Percentiles rank a stretch among this genome's conserved stretches.
phyloP scores from a whole-genome alignment of 1,140 invertebrate genomes.

The Trachelipus rathkii region DNA sequence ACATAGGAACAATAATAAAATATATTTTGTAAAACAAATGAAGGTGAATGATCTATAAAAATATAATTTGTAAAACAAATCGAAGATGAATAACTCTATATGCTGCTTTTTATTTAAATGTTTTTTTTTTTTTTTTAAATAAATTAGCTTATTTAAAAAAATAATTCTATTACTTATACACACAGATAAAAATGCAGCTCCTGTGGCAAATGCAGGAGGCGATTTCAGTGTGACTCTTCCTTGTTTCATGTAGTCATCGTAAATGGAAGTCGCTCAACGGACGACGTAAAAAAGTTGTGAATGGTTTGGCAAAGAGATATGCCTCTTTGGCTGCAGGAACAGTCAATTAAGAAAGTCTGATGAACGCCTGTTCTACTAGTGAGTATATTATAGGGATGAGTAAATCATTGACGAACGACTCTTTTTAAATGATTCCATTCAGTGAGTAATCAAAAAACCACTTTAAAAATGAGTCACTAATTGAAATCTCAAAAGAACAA shows the following conservation, averaged over 20 bases:
- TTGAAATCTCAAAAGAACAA: too few species aligned
- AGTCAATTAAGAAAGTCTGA: constrained; percentile 69
- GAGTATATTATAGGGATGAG: too few species aligned
- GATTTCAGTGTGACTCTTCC: constrained; percentile 74
- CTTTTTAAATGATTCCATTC: too few species aligned
- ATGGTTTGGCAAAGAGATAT: constrained; percentile 80
- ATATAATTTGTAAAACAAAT: too few species aligned
- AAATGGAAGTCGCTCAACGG: constrained; percentile 78
- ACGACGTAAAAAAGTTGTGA: constrained; percentile 78
- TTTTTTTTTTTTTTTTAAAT: too few species aligned
- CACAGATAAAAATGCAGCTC: constrained; percentile 79
- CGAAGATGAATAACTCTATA: too few species aligned
- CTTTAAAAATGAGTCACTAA: too few species aligned
- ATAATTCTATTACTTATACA: constrained; percentile 65
- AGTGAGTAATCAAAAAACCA: too few species aligned
- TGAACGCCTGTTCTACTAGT: constrained; percentile 72
- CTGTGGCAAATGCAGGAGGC: constrained; percentile 80
- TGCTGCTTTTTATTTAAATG: too few species aligned
- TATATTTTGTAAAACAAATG: too few species aligned
- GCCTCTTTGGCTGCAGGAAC: constrained; percentile 78
- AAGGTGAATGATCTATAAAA: constrained; percentile 48
- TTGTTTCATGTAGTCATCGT: constrained; percentile 66
- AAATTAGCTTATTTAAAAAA: constrained; percentile 8
- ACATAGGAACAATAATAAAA: too few species aligned
- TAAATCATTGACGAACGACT: too few species aligned